phyloP scores from a whole-genome alignment of 2,888 invertebrate species.

The Synanthedon andrenaeformis region DNA sequence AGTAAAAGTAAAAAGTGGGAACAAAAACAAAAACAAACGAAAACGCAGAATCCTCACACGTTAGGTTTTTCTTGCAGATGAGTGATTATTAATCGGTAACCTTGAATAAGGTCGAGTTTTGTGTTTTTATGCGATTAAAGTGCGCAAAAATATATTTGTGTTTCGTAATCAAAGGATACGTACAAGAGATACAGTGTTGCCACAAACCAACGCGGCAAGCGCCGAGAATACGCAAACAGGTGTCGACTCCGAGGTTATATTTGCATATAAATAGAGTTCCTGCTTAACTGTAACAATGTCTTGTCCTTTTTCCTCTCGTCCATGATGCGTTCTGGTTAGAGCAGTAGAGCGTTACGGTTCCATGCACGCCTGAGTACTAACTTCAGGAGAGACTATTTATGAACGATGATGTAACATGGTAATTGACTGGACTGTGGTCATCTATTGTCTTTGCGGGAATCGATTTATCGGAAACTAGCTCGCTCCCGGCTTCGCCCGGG shows the following conservation, averaged over 20 bases:
- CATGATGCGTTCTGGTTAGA: constrained; percentile 35
- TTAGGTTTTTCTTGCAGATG: no score
- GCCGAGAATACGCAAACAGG: constrained; percentile 70
- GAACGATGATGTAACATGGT: constrained; percentile 57
- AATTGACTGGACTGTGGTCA: constrained; percentile 28
- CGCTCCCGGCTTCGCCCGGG: no score
- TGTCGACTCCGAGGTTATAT: constrained; percentile 68
- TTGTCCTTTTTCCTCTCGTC: constrained; percentile 58
- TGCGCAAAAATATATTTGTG: constrained; percentile 23
- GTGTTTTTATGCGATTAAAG: constrained; percentile 11
- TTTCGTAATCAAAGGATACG: constrained; percentile 48
- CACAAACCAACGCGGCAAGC: constrained; percentile 53
- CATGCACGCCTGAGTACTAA: constrained; percentile 49
- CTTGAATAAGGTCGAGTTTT: constrained; percentile 15
- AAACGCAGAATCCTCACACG: not conserved
- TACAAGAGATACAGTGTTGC: constrained; percentile 45
- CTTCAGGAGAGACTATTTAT: constrained; percentile 66
- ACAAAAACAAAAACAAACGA: constrained; percentile 19
- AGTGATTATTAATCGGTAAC: no score
- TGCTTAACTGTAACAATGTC: constrained; percentile 67
- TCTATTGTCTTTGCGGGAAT: constrained; percentile 3
- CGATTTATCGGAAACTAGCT: constrained; percentile 20
- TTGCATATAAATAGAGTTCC: constrained; percentile 72
- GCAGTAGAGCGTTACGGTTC: constrained; percentile 49
- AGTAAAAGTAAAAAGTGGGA: constrained; percentile 23